Evolutionary conservation across 2,113 vertebrate species (phyloP).

Genomic region (Triplophysa siluroides): DNA sequence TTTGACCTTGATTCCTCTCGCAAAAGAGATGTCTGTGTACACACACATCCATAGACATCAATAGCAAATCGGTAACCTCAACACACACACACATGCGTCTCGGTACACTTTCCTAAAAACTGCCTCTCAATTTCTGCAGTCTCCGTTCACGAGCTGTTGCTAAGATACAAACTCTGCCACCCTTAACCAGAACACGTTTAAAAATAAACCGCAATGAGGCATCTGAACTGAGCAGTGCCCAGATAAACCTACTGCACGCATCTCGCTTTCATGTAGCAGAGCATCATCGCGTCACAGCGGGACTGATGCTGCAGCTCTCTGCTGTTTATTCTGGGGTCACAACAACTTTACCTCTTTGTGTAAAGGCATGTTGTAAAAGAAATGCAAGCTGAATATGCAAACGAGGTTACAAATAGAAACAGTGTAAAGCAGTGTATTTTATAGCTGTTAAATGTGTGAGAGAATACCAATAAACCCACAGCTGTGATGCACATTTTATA

Average conservation of each 20-base stretch:
- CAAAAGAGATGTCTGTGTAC: no score
- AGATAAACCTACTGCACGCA: constrained; percentile 9
- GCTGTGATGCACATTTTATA: no score
- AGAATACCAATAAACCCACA: no score
- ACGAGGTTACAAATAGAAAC: not conserved
- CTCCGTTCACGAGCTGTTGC: constrained; percentile 39
- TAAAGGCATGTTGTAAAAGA: constrained; percentile 6
- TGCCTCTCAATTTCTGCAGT: constrained; percentile 8
- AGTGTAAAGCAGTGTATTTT: not conserved
- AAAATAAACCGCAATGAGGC: constrained; percentile 29
- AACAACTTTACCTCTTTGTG: constrained; percentile 5
- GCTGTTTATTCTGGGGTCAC: not conserved
- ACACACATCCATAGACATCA: not conserved
- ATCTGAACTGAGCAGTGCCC: constrained; percentile 20
- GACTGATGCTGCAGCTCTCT: not conserved
- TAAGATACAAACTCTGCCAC: constrained; percentile 45
- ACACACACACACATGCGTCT: constrained; percentile 23
- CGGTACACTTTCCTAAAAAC: constrained; percentile 24
- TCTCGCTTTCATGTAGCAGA: constrained; percentile 10
- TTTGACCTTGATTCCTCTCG: no score
- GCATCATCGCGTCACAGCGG: not conserved
- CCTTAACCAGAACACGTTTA: constrained; percentile 37
- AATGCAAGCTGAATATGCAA: not conserved
- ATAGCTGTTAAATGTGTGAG: not conserved
- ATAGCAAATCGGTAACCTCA: constrained; percentile 29